Conservation (phyloP, 2,113 vertebrate species). For the Neolamprologus fasciatus region DNA sequence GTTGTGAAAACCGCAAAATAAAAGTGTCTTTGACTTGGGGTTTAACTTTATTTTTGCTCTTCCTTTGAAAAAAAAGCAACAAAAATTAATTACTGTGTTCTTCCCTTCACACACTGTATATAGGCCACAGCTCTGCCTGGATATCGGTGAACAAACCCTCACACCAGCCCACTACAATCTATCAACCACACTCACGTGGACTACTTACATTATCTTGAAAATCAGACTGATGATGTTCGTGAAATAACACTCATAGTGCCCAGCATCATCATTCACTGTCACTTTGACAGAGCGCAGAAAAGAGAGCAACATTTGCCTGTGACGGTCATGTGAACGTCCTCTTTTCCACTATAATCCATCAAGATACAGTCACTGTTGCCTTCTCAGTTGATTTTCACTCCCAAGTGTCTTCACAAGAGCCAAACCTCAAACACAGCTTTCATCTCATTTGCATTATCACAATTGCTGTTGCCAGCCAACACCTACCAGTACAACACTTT, state of each 20-base stretch:
- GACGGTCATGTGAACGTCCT: not conserved
- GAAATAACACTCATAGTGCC: not conserved
- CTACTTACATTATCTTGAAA: not conserved
- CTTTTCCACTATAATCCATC: not conserved
- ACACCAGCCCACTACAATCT: not conserved
- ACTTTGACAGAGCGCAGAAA: not conserved
- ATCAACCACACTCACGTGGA: not conserved
- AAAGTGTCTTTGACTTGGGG: not conserved
- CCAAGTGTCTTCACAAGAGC: conserved; percentile 5
- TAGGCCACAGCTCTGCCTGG: not conserved
- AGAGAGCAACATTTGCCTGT: not conserved
- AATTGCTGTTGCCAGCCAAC: conserved; percentile 19
- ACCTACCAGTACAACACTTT: conserved; percentile 18
- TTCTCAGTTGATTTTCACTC: conserved; percentile 50
- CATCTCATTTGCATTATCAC: conserved; percentile 45
- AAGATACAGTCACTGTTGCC: not conserved
- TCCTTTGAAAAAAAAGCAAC: not conserved
- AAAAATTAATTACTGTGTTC: not conserved
- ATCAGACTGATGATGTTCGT: not conserved
- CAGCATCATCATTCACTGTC: not conserved
- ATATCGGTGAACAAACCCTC: not conserved
- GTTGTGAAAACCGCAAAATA: not conserved
- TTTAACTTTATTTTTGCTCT: not conserved
- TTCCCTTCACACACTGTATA: not conserved
- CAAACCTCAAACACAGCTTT: conserved; percentile 36